phyloP scores from a whole-genome alignment of 2,797 vertebrate genomes.

The Peromyscus nudipes region DNA sequence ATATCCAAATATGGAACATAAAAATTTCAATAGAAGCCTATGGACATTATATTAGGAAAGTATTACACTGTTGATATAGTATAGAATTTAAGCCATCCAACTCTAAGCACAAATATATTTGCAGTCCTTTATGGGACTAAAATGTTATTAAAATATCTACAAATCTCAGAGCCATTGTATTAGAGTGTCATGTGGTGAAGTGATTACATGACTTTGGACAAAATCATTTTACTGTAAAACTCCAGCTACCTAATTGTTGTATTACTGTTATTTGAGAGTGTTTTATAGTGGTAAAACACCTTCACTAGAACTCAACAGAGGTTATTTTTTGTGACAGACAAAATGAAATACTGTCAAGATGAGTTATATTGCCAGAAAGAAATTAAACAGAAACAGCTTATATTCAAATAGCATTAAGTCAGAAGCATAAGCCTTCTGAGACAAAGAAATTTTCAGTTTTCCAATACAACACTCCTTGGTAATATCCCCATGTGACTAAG shows the following conservation, averaged over 20 bases:
- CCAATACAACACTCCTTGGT: background rate
- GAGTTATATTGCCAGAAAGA: slow-evolving; percentile 69
- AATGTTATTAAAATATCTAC: slow-evolving; percentile 73
- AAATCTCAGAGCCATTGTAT: slow-evolving; percentile 68
- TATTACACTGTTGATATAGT: slow-evolving; percentile 13
- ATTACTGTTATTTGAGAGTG: slow-evolving; percentile 74
- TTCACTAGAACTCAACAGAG: slow-evolving; percentile 42
- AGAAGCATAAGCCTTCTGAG: slow-evolving; percentile 38
- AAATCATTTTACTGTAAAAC: slow-evolving; percentile 77
- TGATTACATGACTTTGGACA: slow-evolving; percentile 78
- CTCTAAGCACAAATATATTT: slow-evolving; percentile 1
- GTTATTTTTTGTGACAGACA: slow-evolving; percentile 36
- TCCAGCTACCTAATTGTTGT: slow-evolving; percentile 82
- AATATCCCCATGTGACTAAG: slow-evolving; percentile 63
- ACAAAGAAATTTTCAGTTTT: slow-evolving; percentile 65
- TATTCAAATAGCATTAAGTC: slow-evolving; percentile 67
- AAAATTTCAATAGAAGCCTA: background rate
- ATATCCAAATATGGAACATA: background rate
- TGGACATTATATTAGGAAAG: background rate
- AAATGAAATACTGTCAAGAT: slow-evolving; percentile 74
- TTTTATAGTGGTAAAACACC: slow-evolving; percentile 68
- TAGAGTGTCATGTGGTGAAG: slow-evolving; percentile 78
- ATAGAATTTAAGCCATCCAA: slow-evolving; percentile 27
- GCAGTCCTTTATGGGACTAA: slow-evolving; percentile 4
- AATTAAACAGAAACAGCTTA: slow-evolving; percentile 59